These are phyloP conservation scores for Acanthurus tractus DNA, from an alignment of 2,797 vertebrate species.

Conservation along the genomic window DNA sequence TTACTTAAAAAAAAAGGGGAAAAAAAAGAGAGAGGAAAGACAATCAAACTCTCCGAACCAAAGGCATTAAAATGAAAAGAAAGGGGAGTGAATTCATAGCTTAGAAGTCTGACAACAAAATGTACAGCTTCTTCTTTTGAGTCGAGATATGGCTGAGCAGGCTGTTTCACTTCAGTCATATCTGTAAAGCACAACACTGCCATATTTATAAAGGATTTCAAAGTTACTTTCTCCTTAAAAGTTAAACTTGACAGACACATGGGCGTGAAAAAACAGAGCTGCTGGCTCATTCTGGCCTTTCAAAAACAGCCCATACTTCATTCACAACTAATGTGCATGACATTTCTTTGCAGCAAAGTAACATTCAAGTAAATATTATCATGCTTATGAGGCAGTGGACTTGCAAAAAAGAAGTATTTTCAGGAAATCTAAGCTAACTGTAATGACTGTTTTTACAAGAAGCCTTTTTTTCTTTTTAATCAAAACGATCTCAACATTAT, in stretches of 20 bases:
- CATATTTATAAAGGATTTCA: constrained; percentile 10
- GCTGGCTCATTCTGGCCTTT: constrained; percentile 25
- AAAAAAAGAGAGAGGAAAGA: constrained; percentile 14
- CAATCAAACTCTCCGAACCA: constrained; percentile 33
- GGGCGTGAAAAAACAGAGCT: not conserved
- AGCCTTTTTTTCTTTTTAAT: not conserved
- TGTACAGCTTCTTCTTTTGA: constrained; percentile 15
- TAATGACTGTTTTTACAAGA: not conserved
- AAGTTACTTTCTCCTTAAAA: constrained; percentile 22
- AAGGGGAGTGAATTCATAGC: constrained; percentile 1
- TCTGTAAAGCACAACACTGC: constrained; percentile 15
- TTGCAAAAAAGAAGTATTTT: not conserved
- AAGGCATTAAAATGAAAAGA: constrained; percentile 30
- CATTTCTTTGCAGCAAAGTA: constrained; percentile 24
- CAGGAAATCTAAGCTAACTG: not conserved
- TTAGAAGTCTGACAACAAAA: constrained; percentile 23
- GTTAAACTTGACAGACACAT: not conserved
- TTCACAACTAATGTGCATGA: constrained; percentile 3
- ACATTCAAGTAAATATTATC: constrained; percentile 17
- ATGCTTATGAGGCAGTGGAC: not conserved
- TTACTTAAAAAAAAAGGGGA: constrained; percentile 9
- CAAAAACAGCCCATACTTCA: not conserved
- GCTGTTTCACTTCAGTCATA: constrained; percentile 22
- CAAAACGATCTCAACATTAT: not conserved
- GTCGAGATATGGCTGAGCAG: constrained; percentile 16